Conservation (phyloP, 2,888 invertebrate species). For the Brenthis hecate region DNA sequence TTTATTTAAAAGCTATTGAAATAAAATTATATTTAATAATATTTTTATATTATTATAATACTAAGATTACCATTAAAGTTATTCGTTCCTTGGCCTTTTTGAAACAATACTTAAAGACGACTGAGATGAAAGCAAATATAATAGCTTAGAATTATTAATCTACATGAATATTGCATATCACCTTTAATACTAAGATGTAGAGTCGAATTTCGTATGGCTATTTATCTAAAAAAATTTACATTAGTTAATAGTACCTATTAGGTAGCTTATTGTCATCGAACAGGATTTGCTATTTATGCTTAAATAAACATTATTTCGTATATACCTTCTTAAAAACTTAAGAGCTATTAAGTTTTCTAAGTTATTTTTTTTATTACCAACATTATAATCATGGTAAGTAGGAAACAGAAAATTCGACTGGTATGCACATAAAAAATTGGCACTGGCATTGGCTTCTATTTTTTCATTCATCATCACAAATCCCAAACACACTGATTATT, state of each 20-base stretch:
- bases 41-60: too few relatives aligned
- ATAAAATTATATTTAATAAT: too few relatives aligned
- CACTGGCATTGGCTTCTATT: too few relatives aligned
- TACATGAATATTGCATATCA: constrained; percentile 25
- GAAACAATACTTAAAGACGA: constrained; percentile 33
- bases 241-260: constrained; percentile 31
- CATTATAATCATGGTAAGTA: too few relatives aligned
- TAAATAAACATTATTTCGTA: constrained; percentile 27
- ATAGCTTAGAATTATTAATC: constrained; percentile 35
- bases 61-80: too few relatives aligned
- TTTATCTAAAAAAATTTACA: constrained; percentile 5
- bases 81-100: constrained; percentile 46
- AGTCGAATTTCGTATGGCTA: constrained; percentile 5
- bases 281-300: constrained; percentile 37
- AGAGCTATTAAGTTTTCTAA: background rate
- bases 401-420: too few relatives aligned
- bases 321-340: background rate
- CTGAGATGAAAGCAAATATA: constrained; percentile 46
- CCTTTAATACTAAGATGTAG: constrained; percentile 10
- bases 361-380: too few relatives aligned
- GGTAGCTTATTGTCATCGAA: constrained; percentile 28
- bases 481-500: too few relatives aligned
- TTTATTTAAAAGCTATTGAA: too few relatives aligned
- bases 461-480: too few relatives aligned
- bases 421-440: too few relatives aligned